phyloP scores from a whole-genome alignment of 2,113 vertebrate genomes.

The Rallus limicola region DNA sequence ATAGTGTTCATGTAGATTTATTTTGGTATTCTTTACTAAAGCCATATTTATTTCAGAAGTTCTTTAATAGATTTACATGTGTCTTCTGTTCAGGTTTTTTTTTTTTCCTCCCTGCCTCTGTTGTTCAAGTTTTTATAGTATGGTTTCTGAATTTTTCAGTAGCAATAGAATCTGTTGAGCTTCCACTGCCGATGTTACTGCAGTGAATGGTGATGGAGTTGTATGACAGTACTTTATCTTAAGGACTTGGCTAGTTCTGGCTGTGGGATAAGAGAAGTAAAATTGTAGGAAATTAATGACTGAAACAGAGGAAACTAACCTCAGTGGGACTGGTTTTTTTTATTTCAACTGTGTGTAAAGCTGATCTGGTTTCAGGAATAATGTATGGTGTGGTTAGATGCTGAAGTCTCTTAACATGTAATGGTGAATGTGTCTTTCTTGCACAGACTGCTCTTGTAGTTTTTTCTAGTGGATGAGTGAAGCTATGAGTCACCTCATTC shows the following conservation, averaged over 20 bases:
- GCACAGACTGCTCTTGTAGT: not conserved
- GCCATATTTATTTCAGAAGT: not conserved
- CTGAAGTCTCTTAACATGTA: not conserved
- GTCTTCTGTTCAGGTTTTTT: not conserved
- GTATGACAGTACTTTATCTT: not conserved
- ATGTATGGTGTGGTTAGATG: not conserved
- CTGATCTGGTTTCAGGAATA: not conserved
- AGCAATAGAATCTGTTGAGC: not conserved
- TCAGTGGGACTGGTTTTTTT: not conserved
- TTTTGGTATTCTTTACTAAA: not conserved
- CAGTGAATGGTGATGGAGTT: not conserved
- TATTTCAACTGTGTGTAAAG: not conserved
- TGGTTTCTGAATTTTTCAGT: not conserved
- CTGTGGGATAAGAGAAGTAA: not conserved
- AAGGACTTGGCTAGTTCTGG: not conserved
- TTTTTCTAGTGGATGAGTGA: not conserved
- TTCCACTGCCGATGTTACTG: not conserved
- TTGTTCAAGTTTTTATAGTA: not conserved
- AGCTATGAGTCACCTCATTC: not conserved
- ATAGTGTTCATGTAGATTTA: not conserved
- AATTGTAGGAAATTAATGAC: not conserved
- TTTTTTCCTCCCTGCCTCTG: not conserved
- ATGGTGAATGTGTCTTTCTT: not conserved
- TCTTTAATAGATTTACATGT: not conserved
- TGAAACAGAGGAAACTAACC: not conserved